Percentiles rank a stretch among this genome's conserved stretches.
These are phyloP conservation scores for Haemorhous mexicanus DNA, from an alignment of 2,113 vertebrate species.

Conservation along the genomic window DNA sequence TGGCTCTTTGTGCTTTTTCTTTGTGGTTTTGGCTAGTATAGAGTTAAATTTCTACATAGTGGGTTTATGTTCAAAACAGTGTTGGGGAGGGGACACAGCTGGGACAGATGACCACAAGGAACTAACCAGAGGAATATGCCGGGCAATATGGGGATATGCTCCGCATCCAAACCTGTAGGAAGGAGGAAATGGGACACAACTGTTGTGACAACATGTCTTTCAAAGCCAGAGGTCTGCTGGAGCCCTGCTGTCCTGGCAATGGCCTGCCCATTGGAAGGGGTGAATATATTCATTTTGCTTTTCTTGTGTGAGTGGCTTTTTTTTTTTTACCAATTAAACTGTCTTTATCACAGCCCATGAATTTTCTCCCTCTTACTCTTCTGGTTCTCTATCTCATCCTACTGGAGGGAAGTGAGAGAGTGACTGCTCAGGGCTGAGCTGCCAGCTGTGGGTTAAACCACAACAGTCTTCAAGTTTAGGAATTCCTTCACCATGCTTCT, in stretches of 20 bases:
- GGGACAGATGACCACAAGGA: not conserved
- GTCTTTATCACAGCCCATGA: not conserved
- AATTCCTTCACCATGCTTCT: not conserved
- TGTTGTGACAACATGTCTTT: not conserved
- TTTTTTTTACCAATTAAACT: not conserved
- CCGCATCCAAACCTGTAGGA: not conserved
- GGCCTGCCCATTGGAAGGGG: not conserved
- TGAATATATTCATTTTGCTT: not conserved
- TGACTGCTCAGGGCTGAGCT: not conserved
- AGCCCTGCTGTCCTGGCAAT: not conserved
- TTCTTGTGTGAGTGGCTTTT: not conserved
- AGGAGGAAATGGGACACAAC: not conserved
- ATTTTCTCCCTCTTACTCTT: not conserved
- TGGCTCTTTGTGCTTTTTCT: not conserved
- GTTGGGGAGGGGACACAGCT: not conserved
- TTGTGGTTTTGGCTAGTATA: not conserved
- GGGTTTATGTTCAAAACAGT: not conserved
- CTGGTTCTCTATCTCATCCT: not conserved
- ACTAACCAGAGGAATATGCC: not conserved
- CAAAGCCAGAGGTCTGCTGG: accelerated
- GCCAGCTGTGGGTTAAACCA: not conserved
- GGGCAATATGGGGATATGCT: accelerated
- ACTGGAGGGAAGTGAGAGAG: not conserved
- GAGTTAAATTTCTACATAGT: not conserved
- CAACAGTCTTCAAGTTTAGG: not conserved